Conservation (phyloP, 2,797 vertebrate species). For the Lophotriccus pileatus region DNA sequence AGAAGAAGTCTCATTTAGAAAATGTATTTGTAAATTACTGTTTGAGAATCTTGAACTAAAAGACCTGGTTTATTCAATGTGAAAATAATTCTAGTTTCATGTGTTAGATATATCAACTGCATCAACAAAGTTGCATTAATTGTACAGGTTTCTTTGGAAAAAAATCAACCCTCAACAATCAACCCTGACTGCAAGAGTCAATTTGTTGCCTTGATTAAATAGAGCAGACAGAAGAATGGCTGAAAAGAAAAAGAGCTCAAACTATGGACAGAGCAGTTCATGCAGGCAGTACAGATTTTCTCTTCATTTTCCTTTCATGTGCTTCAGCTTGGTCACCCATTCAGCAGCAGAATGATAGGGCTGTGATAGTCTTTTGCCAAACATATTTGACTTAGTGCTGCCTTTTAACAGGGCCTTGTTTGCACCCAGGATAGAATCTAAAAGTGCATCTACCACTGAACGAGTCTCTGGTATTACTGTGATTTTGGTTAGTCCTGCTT, state of each 20-base stretch:
- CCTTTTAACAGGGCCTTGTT: not conserved
- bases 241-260: not conserved
- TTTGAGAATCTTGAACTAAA: not conserved
- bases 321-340: not conserved
- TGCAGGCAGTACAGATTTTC: not conserved
- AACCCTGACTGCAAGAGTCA: not conserved
- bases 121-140: not conserved
- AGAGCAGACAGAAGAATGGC: not conserved
- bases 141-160: not conserved
- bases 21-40: not conserved
- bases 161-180: not conserved
- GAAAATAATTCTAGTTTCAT: not conserved
- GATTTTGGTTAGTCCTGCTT: not conserved
- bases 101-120: not conserved
- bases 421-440: not conserved
- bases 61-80: not conserved
- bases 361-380: not conserved
- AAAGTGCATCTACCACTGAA: rapidly evolving
- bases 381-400: rapidly evolving
- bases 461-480: not conserved
- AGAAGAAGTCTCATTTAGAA: not conserved
- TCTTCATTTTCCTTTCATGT: not conserved
- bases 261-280: not conserved
- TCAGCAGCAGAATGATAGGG: not conserved
- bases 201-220: constrained; percentile 7